phyloP scores from a whole-genome alignment of 2,888 invertebrate genomes.

The Synergus japonicus region DNA sequence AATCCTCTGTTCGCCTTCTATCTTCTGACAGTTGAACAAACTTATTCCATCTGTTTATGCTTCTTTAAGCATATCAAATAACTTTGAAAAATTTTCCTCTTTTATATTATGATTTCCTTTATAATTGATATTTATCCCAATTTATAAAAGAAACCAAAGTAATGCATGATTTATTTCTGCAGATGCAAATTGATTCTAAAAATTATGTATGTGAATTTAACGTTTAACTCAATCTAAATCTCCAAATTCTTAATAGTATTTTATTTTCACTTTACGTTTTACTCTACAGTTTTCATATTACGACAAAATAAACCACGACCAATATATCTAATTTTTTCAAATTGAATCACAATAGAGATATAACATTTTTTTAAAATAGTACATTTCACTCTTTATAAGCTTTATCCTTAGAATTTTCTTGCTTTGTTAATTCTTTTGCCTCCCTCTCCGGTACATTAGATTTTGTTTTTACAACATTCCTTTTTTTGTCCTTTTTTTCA shows the following conservation, averaged over 20 bases:
- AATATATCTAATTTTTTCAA: background rate
- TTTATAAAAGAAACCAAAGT: no score
- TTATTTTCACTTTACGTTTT: background rate
- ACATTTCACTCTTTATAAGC: background rate
- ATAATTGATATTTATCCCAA: background rate
- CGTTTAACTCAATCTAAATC: background rate
- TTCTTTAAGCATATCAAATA: background rate
- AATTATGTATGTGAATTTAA: no score
- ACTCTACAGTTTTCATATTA: background rate
- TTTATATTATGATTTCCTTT: background rate
- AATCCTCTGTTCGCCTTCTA: background rate
- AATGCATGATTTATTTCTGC: no score
- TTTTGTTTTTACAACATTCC: slow-evolving; percentile 34
- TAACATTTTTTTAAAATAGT: no score
- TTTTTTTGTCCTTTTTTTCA: slow-evolving; percentile 54
- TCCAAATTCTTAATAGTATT: background rate
- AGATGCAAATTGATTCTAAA: no score
- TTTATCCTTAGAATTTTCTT: background rate
- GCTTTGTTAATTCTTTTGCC: background rate
- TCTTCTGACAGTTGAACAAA: background rate
- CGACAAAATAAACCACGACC: background rate
- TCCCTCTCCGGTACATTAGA: background rate
- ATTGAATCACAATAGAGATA: background rate
- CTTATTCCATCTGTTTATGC: background rate
- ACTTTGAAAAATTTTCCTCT: background rate